phyloP scores from a whole-genome alignment of 2,797 vertebrate species.

The Hippocampus kuda region DNA sequence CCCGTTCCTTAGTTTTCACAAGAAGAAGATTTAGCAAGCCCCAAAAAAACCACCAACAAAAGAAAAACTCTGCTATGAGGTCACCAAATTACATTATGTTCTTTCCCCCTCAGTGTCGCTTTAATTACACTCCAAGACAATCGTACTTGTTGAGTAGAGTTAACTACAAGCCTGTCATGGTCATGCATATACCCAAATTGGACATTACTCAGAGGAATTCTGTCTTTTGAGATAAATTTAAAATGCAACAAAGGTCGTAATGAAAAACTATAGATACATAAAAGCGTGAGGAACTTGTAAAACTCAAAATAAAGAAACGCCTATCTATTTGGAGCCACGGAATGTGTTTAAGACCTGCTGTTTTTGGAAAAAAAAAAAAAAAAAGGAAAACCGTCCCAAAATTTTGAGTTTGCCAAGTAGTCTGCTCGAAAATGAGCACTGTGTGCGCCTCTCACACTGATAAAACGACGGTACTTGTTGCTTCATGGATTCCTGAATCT shows the following conservation, averaged over 20 bases:
- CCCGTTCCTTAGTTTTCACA: conserved; percentile 73
- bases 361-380: neutral
- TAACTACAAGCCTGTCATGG: conserved; percentile 75
- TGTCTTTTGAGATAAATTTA: conserved; percentile 32
- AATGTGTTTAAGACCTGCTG: neutral
- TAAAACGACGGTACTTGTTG: conserved; percentile 54
- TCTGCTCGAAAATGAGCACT: neutral
- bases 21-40: conserved; percentile 75
- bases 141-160: conserved; percentile 79
- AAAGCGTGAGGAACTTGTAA: conserved; percentile 25
- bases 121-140: conserved; percentile 81
- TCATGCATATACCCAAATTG: conserved; percentile 78
- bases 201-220: conserved; percentile 66
- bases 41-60: conserved; percentile 48
- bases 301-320: neutral
- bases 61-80: conserved; percentile 69
- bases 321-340: neutral
- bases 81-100: conserved; percentile 86
- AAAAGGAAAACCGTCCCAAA: neutral
- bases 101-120: conserved; percentile 79
- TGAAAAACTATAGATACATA: conserved; percentile 24
- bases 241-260: neutral
- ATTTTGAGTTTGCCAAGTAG: neutral
- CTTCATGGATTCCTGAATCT: conserved; percentile 67
- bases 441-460: conserved; percentile 30